phyloP scores from a whole-genome alignment of 2,888 invertebrate genomes.

The Agriopis leucophaearia region DNA sequence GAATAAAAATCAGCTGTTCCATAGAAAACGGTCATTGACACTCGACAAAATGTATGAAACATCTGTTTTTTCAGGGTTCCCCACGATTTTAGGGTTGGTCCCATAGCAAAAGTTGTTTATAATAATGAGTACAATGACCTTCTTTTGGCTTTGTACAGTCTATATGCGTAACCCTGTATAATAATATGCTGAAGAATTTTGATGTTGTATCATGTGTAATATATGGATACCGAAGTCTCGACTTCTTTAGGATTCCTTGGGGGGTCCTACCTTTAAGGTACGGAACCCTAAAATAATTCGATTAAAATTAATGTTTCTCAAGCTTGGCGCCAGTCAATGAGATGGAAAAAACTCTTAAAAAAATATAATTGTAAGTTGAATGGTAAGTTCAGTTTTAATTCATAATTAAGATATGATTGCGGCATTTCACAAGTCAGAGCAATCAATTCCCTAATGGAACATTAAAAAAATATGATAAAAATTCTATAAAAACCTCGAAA shows the following conservation, averaged over 20 bases:
- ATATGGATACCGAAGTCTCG: not conserved
- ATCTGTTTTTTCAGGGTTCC: too few species aligned
- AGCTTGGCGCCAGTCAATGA: constrained; percentile 1
- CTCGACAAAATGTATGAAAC: too few species aligned
- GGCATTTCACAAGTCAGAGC: not conserved
- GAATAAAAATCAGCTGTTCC: too few species aligned
- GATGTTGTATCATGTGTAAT: too few species aligned
- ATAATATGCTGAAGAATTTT: too few species aligned
- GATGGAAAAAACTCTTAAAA: not conserved
- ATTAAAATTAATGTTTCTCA: too few species aligned
- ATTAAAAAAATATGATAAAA: constrained; percentile 10
- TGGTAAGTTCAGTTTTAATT: not conserved
- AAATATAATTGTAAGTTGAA: not conserved
- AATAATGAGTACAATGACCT: too few species aligned
- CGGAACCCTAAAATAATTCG: not conserved
- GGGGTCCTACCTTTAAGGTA: not conserved
- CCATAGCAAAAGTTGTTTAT: too few species aligned
- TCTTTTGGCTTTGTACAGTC: too few species aligned
- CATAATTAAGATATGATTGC: constrained; percentile 21
- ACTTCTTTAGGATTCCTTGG: not conserved
- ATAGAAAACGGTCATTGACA: too few species aligned
- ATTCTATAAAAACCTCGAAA: constrained; percentile 8
- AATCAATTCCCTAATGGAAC: constrained; percentile 22
- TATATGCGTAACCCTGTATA: too few species aligned
- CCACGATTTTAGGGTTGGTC: too few species aligned